A percentile compares a stretch with the other conserved stretches of the same genome.
Evolutionary conservation across 2,113 vertebrate genomes (phyloP).

Genomic region (Chionodraco myersi): DNA sequence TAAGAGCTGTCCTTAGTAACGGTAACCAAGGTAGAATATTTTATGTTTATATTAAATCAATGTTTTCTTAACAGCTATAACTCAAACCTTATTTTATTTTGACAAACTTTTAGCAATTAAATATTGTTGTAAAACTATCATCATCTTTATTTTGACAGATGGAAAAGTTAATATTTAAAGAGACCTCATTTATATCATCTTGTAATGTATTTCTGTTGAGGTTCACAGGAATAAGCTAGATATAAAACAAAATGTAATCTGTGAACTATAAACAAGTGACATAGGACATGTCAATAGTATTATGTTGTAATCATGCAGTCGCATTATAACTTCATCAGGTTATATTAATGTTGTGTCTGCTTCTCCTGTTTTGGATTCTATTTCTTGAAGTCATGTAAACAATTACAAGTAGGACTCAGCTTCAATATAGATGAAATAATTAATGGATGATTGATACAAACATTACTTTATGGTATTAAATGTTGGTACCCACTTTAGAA

Average conservation of each 20-base stretch:
- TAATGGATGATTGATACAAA: too few relatives aligned
- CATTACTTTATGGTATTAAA: neutral
- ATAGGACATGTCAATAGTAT: too few relatives aligned
- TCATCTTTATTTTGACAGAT: neutral
- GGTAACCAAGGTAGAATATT: neutral
- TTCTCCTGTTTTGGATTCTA: too few relatives aligned
- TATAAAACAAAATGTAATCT: too few relatives aligned
- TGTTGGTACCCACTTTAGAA: neutral
- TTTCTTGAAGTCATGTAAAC: neutral
- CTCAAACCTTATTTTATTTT: neutral
- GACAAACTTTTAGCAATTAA: neutral
- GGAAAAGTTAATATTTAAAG: neutral
- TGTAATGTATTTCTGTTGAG: neutral
- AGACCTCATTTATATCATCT: neutral
- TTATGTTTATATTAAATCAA: neutral
- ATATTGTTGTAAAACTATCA: neutral
- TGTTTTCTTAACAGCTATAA: neutral
- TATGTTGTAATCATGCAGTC: neutral
- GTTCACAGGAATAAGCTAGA: neutral
- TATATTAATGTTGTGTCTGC: neutral
- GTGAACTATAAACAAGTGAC: too few relatives aligned
- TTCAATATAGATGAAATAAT: neutral
- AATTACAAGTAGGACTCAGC: neutral
- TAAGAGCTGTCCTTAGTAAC: neutral
- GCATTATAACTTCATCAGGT: neutral